Conservation (phyloP, 2,888 invertebrate species). For the Amblyjoppa proteus region DNA sequence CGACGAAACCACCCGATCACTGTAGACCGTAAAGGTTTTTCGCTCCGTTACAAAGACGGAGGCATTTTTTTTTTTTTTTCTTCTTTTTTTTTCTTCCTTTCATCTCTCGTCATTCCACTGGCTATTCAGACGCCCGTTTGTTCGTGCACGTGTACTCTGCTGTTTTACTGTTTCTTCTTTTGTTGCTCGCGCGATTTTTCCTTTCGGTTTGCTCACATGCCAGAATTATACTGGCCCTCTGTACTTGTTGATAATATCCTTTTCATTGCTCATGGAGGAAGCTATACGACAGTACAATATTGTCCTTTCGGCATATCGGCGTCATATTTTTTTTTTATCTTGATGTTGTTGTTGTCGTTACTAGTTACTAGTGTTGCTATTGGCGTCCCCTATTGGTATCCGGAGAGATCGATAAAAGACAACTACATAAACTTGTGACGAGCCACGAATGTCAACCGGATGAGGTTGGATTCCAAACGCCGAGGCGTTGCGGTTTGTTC, state of each 20-base stretch:
- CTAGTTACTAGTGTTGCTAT: background rate
- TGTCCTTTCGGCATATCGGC: background rate
- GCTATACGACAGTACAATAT: background rate
- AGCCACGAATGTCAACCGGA: too few species aligned
- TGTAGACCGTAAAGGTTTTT: conserved; percentile 49
- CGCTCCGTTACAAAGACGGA: conserved; percentile 58
- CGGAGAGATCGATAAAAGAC: too few species aligned
- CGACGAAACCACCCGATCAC: conserved; percentile 58
- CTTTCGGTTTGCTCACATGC: background rate
- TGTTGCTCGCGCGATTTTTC: conserved; percentile 27
- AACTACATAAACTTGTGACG: too few species aligned
- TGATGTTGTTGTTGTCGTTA: background rate
- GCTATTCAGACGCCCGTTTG: conserved; percentile 54
- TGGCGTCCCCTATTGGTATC: too few species aligned
- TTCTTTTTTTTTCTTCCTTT: conserved; percentile 40
- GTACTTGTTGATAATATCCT: background rate
- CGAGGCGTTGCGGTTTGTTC: too few species aligned
- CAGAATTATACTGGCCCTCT: background rate
- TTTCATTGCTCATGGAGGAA: background rate
- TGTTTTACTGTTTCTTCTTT: conserved; percentile 29
- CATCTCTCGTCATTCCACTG: conserved; percentile 34
- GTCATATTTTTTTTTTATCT: background rate
- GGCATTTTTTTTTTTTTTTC: conserved; percentile 21
- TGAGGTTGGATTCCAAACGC: too few species aligned
- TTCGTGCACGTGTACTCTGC: conserved; percentile 31